phyloP scores from a whole-genome alignment of 2,113 vertebrate genomes.

The Megatriorchis doriae region DNA sequence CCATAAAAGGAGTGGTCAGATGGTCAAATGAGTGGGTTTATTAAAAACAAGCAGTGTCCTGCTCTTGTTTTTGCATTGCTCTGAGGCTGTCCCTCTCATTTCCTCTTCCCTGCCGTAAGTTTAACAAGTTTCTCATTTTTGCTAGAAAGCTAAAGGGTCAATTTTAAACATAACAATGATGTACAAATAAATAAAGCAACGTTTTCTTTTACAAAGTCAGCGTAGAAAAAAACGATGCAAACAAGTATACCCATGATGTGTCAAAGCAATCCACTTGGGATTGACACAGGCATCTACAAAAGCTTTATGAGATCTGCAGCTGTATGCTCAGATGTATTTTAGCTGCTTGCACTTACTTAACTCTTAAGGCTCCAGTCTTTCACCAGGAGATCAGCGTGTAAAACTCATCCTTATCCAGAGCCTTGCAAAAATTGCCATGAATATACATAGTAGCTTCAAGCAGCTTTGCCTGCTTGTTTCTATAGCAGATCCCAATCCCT shows the following conservation, averaged over 20 bases:
- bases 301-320: neutral
- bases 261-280: neutral
- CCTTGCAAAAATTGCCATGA: neutral
- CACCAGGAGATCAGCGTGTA: neutral
- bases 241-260: neutral
- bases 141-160: neutral
- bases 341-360: neutral
- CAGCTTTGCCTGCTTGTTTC: neutral
- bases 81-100: neutral
- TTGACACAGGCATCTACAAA: neutral
- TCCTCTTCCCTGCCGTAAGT: neutral
- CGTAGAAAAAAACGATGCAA: neutral
- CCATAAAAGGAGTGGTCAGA: slow-evolving; percentile 53
- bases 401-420: neutral
- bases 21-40: slow-evolving; percentile 26
- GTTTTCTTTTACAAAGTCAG: neutral
- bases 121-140: neutral
- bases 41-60: slow-evolving; percentile 27
- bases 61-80: neutral
- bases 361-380: neutral
- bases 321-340: neutral
- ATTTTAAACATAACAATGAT: neutral
- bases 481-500: neutral
- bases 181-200: neutral
- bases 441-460: neutral